Conservation (phyloP, 2,113 vertebrate genomes). For the Polypterus senegalus region DNA sequence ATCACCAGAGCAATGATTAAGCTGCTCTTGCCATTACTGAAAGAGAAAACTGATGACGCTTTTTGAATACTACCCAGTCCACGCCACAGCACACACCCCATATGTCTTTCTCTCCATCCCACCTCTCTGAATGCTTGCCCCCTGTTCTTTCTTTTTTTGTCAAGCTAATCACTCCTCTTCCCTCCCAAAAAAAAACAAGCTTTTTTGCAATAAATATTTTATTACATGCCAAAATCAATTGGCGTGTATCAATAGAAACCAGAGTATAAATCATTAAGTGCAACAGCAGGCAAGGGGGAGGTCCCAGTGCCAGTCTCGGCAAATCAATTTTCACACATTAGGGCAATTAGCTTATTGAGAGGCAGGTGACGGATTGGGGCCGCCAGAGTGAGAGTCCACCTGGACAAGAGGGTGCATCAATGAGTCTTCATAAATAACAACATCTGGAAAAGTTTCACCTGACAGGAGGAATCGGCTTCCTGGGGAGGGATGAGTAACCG, state of each 20-base stretch:
- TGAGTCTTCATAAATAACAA: slow-evolving; percentile 6
- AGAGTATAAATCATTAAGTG: slow-evolving; percentile 65
- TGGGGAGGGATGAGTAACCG: slow-evolving; percentile 10
- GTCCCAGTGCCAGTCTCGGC: slow-evolving; percentile 40
- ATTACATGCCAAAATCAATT: slow-evolving; percentile 65
- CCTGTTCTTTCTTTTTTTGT: slow-evolving; percentile 10
- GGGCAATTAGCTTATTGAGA: slow-evolving; percentile 76
- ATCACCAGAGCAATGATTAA: slow-evolving; percentile 38
- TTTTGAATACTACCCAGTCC: slow-evolving; percentile 25
- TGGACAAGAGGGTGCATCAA: slow-evolving; percentile 30
- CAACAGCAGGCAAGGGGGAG: slow-evolving; percentile 28
- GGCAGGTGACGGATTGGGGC: slow-evolving; percentile 45
- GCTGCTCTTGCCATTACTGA: slow-evolving; percentile 24
- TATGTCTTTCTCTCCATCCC: slow-evolving; percentile 40
- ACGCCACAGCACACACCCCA: slow-evolving; percentile 25
- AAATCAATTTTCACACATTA: slow-evolving; percentile 97
- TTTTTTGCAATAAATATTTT: slow-evolving; percentile 49
- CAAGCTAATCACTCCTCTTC: slow-evolving; percentile 4
- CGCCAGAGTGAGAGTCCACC: background rate
- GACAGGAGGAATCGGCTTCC: background rate
- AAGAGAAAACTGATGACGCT: slow-evolving; percentile 29
- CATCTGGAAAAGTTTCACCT: too few species aligned
- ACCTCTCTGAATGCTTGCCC: slow-evolving; percentile 14
- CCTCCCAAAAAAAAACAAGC: slow-evolving; percentile 15
- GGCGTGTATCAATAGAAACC: slow-evolving; percentile 67